Base-by-base conservation (phyloP, 2,113 vertebrate species). In the Dendropsophus ebraccatus region DNA sequence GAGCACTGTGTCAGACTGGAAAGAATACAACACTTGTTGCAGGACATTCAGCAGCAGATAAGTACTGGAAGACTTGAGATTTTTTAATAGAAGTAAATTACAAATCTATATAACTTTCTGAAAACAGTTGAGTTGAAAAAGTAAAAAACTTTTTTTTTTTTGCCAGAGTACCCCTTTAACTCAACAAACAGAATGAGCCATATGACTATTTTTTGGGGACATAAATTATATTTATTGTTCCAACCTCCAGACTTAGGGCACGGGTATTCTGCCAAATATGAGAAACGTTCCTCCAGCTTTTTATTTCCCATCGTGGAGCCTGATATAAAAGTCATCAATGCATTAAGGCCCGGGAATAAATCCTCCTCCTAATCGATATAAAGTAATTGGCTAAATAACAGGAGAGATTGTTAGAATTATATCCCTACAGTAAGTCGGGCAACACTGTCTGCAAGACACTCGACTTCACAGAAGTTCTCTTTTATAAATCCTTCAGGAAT, bases 401-500 rank as follows among this genome's bases (percentile, higher is more conserved):
- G 23, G 23, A 87, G 35, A 58, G 35, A 87, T 74, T 72, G 47
- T 87, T 74, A 60, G 37, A 87, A 74, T 81, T 81, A 32, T 60
- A 58, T 74, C 30, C 60, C 49, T 76, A 70, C 67, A 70, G 67
- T 70, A 49, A 54, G 35, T 47, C 16, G 47, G 21, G 25, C 60
- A 25, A n/a, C 85, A 74, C 28, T 35, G 78, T 74, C 85, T 87
- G 85, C 67, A 62, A 76, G 30, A 35, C 52, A 35, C 67, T 70
- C 50, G 21, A 78, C 84, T 85, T 70, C 32, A 11, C 17, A 41
- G 35, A 62, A 74, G 85, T 87, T 87, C 67, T 52, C 30, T 65
- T 81, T 81, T 87, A 81, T 87, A 87, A 87, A 87, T 87, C 85
- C 85, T 81, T 81, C 85, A 87, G 78, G 78, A 87, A 81, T 81